Conservation (phyloP, 92 coral and sea anemone genomes). For the Palythoa grandis region DNA sequence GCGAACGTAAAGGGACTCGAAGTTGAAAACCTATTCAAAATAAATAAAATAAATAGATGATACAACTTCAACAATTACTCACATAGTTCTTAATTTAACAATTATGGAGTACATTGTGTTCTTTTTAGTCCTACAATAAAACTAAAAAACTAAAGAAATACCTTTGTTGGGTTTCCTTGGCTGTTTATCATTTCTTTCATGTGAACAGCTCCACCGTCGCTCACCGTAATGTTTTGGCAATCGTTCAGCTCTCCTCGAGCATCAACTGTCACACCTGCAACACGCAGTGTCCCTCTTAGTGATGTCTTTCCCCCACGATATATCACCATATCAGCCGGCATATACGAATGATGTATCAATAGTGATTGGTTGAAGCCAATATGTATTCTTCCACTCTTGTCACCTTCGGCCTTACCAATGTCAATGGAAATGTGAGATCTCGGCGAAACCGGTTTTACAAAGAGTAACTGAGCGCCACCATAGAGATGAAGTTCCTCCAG, state of each 20-base stretch:
- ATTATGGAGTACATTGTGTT: too few relatives aligned
- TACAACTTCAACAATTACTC: background rate
- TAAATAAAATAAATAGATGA: background rate
- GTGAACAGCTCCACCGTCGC: constrained; percentile 60
- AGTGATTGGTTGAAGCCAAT: constrained; percentile 69
- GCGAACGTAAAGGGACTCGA: constrained; percentile 65
- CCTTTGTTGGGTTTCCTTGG: constrained; percentile 62
- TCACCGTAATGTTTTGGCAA: constrained; percentile 67
- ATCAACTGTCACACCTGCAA: constrained; percentile 77
- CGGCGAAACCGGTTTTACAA: constrained; percentile 57
- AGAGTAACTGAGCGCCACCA: constrained; percentile 71
- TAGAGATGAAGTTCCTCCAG: constrained; percentile 68
- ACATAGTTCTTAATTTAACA: too few relatives aligned
- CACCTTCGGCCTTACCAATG: constrained; percentile 67
- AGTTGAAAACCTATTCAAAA: constrained; percentile 54
- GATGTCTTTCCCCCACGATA: constrained; percentile 74
- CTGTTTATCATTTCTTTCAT: constrained; percentile 75
- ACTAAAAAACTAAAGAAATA: background rate
- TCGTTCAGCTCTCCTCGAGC: constrained; percentile 66
- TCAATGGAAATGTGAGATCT: constrained; percentile 47
- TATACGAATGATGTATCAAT: constrained; percentile 59
- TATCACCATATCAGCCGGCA: constrained; percentile 71
- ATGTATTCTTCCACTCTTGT: constrained; percentile 59
- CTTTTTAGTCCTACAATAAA: background rate
- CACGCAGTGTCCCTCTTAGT: constrained; percentile 69